Evolutionary conservation across 2,113 vertebrate genomes (phyloP).

Genomic region (Thinocorus orbignyianus): DNA sequence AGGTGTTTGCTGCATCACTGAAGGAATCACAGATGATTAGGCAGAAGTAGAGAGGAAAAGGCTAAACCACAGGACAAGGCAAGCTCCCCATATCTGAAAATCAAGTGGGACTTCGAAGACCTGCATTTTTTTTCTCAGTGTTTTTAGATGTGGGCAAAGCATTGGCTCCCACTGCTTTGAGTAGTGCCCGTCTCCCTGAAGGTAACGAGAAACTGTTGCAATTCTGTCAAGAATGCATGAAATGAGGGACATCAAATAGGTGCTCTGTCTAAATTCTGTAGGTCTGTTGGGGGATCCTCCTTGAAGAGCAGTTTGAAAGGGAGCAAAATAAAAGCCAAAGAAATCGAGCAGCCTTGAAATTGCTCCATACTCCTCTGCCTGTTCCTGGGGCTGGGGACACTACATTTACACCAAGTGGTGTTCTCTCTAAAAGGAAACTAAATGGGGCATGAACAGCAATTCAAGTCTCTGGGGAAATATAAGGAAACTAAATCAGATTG

Average conservation of each 20-base stretch:
- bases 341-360: background rate
- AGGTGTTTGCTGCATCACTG: background rate
- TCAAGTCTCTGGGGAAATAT: slow-evolving; percentile 35
- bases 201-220: background rate
- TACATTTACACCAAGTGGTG: background rate
- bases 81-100: background rate
- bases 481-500: slow-evolving; percentile 38
- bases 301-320: background rate
- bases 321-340: background rate
- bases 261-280: background rate
- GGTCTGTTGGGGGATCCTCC: background rate
- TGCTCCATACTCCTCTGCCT: background rate
- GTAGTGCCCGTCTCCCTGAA: background rate
- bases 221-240: background rate
- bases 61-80: background rate
- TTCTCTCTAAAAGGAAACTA: slow-evolving; percentile 25
- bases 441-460: slow-evolving; percentile 29
- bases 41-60: background rate
- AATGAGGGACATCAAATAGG: background rate
- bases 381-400: background rate
- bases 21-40: no score
- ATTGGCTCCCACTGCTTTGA: background rate
- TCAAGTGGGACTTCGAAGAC: background rate
- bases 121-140: background rate
- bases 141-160: background rate